Conservation (phyloP, 2,113 vertebrate species). For the Lichenostomus cassidix region DNA sequence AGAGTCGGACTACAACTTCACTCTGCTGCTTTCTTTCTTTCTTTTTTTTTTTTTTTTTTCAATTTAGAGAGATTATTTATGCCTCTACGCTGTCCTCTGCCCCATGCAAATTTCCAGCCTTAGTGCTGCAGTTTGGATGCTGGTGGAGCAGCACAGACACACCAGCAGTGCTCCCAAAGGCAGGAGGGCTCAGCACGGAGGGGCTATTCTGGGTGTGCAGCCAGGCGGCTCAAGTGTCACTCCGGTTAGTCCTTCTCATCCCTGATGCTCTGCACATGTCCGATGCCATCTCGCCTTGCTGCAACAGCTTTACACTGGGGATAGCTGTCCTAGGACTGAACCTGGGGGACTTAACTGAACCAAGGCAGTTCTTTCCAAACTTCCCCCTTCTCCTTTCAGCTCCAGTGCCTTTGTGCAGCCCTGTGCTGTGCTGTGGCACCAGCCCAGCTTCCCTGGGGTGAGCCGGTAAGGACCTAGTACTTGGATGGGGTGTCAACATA, state of each 20-base stretch:
- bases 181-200: neutral
- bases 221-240: neutral
- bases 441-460: neutral
- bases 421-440: neutral
- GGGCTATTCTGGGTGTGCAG: neutral
- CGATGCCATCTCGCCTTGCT: neutral
- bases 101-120: neutral
- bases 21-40: neutral
- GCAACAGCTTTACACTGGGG: neutral
- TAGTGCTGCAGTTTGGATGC: neutral
- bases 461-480: neutral
- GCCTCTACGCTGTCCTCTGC: neutral
- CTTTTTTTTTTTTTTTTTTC: neutral
- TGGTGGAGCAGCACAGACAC: neutral
- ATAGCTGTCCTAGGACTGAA: neutral
- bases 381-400: neutral
- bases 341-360: neutral
- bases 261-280: neutral
- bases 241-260: neutral
- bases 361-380: neutral
- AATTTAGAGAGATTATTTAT: neutral
- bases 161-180: neutral
- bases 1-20: neutral
- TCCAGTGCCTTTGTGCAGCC: fast-evolving
- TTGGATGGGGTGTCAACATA: neutral